Evolutionary conservation across 2,888 invertebrate genomes (phyloP), one percentile per base, ranked within the genome.

Genomic region (Leptopilina myrica): DNA sequence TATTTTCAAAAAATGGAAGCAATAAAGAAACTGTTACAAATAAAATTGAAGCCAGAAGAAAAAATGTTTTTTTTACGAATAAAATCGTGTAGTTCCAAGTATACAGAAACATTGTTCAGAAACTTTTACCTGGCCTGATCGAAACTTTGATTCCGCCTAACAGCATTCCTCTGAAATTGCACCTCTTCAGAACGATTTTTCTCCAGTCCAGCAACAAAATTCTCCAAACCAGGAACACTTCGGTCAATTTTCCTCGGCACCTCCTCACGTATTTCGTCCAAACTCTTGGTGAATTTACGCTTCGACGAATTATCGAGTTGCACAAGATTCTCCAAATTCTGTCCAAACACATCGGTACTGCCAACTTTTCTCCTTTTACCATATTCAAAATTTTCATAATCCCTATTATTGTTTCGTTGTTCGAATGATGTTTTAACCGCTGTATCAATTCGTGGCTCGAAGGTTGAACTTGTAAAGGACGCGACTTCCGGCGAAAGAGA

Each of bases 271-370:
- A 91, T 90, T 82, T 90, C 90, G 77, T 90, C 89, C 46, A 90
- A 78, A 73, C 89, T 90, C 78, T 87, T 88, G 79, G 91, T 79
- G 81, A 91, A 87, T 81, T 91, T 86, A 15, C 88, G 81, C 20
- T 87, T 87, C 1, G 82, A 84, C 49, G 88, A 91, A 56, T 92
- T 92, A 8, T 91, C 90, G 33, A 90, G 82, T 73, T 91, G 90
- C 59, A 92, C 89, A 53, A 91, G 80, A 77, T 91, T 91, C 76
- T 90, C 90, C 85, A 91, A 87, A 26, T 90, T 91, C 78, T 91
- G 89, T 1, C 89, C 91, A 73, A 91, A 92, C 3, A 90, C 89
- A 76, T 92, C 92, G 7, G 91, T 92, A 76, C 88, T 90, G 5
- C 89, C 89, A 76, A 89, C 88, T 66, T 88, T 90, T n/a, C 89